Conservation (phyloP, 2,113 vertebrate genomes). For the Forbesichthys papilliferus region DNA sequence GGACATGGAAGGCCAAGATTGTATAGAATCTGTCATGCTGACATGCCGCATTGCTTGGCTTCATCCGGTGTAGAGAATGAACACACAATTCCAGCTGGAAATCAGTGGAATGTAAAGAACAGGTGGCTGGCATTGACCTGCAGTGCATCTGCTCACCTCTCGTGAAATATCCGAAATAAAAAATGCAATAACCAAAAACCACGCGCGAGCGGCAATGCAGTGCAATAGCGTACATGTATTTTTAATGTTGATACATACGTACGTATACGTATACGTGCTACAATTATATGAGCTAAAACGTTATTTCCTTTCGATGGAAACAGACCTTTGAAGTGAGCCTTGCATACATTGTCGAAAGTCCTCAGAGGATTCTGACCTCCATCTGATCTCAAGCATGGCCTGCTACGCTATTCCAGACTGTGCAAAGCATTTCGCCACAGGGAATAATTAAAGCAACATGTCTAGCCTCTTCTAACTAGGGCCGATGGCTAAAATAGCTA, state of each 20-base stretch:
- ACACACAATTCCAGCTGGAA: no score
- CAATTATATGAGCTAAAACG: no score
- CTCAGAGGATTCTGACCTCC: not conserved
- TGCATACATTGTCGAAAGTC: not conserved
- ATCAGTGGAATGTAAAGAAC: not conserved
- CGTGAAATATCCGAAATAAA: not conserved
- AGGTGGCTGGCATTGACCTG: not conserved
- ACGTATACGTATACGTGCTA: no score
- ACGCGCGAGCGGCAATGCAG: no score
- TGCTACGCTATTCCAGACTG: not conserved
- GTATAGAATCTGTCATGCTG: no score
- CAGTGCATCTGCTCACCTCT: not conserved
- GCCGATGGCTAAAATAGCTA: not conserved
- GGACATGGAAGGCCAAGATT: no score
- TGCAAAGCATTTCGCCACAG: not conserved
- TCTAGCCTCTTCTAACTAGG: not conserved
- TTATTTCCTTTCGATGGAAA: not conserved
- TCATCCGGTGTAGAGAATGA: no score
- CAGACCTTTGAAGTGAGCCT: not conserved
- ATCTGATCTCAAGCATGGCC: not conserved
- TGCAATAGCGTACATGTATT: no score
- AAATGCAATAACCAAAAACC: no score
- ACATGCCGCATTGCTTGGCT: no score
- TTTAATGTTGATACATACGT: no score
- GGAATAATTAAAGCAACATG: slow-evolving; percentile 1